Evolutionary conservation across 2,113 vertebrate species (phyloP).

Genomic region (Thunnus thynnus): DNA sequence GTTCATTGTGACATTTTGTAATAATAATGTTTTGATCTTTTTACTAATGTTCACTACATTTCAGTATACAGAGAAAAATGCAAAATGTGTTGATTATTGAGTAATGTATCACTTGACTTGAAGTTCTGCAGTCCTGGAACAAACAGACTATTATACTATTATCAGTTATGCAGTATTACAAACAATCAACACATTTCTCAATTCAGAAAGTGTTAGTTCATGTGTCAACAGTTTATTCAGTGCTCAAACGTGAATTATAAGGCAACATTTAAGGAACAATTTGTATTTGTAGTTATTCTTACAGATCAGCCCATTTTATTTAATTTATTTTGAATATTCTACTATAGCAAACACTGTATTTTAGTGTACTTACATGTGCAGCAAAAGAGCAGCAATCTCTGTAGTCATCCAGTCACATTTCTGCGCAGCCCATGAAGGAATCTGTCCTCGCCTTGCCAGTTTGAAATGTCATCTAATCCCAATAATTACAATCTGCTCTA

Average conservation of each 20-base stretch:
- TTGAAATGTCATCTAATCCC: slow-evolving; percentile 74
- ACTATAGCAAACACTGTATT: not conserved
- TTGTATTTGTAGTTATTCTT: not conserved
- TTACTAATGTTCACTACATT: not conserved
- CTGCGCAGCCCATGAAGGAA: slow-evolving; percentile 40
- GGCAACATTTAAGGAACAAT: not conserved
- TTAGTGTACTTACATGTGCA: not conserved
- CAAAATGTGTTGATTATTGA: not conserved
- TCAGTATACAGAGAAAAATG: not conserved
- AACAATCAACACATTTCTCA: not conserved
- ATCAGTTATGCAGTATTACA: not conserved
- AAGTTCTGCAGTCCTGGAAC: not conserved
- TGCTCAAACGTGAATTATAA: not conserved
- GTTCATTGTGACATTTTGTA: too few species aligned
- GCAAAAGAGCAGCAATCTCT: slow-evolving; percentile 21
- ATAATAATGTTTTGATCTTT: too few species aligned
- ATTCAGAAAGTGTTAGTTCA: not conserved
- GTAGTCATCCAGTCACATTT: slow-evolving; percentile 3
- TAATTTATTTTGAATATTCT: not conserved
- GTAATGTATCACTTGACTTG: not conserved
- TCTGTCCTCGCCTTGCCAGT: slow-evolving; percentile 44
- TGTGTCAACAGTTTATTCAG: not conserved
- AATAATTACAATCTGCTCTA: slow-evolving; percentile 65
- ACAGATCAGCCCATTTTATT: not conserved
- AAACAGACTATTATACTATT: not conserved